phyloP scores from a whole-genome alignment of 2,113 vertebrate species.

The Amblyopsis rosae region DNA sequence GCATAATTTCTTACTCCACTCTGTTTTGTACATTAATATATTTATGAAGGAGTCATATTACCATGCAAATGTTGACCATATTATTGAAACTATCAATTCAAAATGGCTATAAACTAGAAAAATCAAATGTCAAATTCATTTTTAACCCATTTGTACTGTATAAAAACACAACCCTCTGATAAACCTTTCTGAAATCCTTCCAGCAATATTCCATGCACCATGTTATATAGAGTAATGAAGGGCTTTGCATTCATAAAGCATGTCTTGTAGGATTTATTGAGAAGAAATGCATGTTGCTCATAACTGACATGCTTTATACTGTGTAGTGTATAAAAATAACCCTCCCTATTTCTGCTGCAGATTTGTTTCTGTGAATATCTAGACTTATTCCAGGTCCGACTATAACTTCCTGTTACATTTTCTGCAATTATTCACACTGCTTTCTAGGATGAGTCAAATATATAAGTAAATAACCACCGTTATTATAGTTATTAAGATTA shows the following conservation, averaged over 20 bases:
- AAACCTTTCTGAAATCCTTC: too few relatives aligned
- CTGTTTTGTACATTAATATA: background rate
- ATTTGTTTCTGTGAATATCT: constrained; percentile 16
- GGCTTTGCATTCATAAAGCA: constrained; percentile 21
- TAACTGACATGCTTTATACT: constrained; percentile 36
- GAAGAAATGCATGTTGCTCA: constrained; percentile 37
- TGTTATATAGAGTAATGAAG: constrained; percentile 40
- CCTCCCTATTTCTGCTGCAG: constrained; percentile 7
- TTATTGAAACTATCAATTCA: too few relatives aligned
- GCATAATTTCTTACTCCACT: background rate
- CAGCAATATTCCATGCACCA: too few relatives aligned
- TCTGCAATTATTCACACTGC: constrained; percentile 17
- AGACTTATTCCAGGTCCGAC: constrained; percentile 28
- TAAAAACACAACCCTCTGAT: too few relatives aligned
- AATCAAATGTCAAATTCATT: too few relatives aligned
- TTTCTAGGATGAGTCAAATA: background rate
- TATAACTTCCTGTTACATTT: constrained; percentile 22
- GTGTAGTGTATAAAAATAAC: constrained; percentile 34
- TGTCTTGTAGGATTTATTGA: constrained; percentile 41
- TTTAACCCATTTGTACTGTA: too few relatives aligned
- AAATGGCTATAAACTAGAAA: too few relatives aligned
- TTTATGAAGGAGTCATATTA: background rate
- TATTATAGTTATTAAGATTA: constrained; percentile 33
- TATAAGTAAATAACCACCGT: background rate
- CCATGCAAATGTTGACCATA: background rate